Evolutionary conservation across 2,113 vertebrate species (phyloP).

Genomic region (Indicator indicator): DNA sequence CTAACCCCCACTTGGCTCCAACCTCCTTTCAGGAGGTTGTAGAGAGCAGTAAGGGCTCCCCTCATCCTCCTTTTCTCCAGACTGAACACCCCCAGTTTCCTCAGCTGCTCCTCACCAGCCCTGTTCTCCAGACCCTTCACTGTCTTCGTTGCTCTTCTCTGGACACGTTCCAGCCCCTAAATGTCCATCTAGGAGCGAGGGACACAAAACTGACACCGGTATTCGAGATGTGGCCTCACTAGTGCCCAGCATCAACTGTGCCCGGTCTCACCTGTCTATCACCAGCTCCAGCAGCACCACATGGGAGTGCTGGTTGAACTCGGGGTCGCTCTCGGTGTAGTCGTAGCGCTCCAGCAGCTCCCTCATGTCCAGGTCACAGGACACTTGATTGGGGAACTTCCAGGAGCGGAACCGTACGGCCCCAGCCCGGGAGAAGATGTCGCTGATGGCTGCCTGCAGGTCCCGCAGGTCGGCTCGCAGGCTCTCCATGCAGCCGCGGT

Average conservation of each 20-base stretch:
- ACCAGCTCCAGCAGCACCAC: conserved; percentile 89
- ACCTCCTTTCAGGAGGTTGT: no score
- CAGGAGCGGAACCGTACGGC: conserved; percentile 85
- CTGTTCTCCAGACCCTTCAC: no score
- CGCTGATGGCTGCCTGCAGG: conserved; percentile 85
- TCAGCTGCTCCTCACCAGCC: no score
- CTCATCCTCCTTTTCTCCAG: no score
- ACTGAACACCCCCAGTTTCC: no score
- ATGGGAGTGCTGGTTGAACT: conserved; percentile 88
- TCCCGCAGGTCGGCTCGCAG: conserved; percentile 89
- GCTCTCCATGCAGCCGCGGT: conserved; percentile 86
- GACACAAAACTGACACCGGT: no score
- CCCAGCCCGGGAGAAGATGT: conserved; percentile 86
- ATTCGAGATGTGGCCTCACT: no score
- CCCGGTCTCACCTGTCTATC: conserved; percentile 88
- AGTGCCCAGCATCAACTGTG: not conserved
- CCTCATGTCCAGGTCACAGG: conserved; percentile 87
- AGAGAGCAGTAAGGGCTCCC: no score
- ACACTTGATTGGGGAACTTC: conserved; percentile 91
- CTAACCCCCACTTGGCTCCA: no score
- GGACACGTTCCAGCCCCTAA: no score
- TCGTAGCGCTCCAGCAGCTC: conserved; percentile 85
- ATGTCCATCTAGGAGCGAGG: no score
- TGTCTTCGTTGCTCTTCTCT: no score
- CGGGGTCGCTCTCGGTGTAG: conserved; percentile 79